These are phyloP conservation scores for Siphamia tubifer DNA, from an alignment of 2,113 vertebrate species.

Conservation along the genomic window DNA sequence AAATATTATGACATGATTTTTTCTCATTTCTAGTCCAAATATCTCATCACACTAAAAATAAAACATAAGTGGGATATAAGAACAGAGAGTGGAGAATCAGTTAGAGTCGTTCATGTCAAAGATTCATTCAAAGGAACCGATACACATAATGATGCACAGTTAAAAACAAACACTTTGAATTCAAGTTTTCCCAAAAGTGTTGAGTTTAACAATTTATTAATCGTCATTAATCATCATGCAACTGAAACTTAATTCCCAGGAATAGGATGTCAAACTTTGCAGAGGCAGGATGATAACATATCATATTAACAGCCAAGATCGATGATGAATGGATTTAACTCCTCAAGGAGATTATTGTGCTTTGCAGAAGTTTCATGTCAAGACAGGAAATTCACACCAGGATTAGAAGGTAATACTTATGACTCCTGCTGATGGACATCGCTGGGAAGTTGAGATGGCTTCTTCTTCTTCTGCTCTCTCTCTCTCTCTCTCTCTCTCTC, in stretches of 20 bases:
- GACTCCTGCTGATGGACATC: conserved; percentile 53
- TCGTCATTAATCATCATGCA: background rate
- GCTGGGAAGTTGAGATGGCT: conserved; percentile 28
- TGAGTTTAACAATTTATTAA: background rate
- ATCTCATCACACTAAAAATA: too few species aligned
- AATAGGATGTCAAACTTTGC: conserved; percentile 35
- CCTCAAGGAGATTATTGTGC: conserved; percentile 52
- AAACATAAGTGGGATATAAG: too few species aligned
- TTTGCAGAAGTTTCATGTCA: conserved; percentile 57
- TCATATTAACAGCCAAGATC: conserved; percentile 40
- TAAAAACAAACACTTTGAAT: too few species aligned
- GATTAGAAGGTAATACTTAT: conserved; percentile 60
- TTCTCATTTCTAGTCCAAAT: too few species aligned
- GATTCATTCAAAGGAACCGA: too few species aligned
- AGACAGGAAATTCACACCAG: conserved; percentile 64
- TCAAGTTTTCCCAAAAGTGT: background rate
- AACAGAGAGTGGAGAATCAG: too few species aligned
- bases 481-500: background rate
- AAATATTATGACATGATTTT: too few species aligned
- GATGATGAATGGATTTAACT: conserved; percentile 43
- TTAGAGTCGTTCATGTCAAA: too few species aligned
- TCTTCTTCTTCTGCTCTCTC: background rate
- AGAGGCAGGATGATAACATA: conserved; percentile 42
- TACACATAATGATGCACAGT: too few species aligned
- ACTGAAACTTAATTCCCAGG: conserved; percentile 2